A percentile compares a stretch with the other conserved stretches of the same genome.
Conservation (phyloP, 2,113 vertebrate genomes). For the Glaucidium brasilianum region DNA sequence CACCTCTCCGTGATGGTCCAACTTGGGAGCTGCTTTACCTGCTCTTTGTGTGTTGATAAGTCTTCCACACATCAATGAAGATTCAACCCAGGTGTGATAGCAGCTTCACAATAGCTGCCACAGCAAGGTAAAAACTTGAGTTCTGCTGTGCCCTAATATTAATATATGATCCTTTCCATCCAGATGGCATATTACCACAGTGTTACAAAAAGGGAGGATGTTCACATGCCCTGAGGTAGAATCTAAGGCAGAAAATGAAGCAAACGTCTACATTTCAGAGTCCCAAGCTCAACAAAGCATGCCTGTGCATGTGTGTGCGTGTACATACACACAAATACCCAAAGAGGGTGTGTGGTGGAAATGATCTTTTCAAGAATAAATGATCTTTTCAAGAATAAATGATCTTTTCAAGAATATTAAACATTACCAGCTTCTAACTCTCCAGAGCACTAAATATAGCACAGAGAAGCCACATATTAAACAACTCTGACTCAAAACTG, state of each 20-base stretch:
- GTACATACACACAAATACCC: accelerated
- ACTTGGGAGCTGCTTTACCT: neutral
- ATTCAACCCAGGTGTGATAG: neutral
- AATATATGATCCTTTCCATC: neutral
- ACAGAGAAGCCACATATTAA: neutral
- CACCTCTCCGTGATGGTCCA: accelerated
- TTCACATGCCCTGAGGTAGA: neutral
- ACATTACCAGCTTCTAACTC: neutral
- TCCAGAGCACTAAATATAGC: neutral
- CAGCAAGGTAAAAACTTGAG: neutral
- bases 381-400: no score
- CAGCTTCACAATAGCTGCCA: neutral
- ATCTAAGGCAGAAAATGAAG: neutral
- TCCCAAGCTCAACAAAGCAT: neutral
- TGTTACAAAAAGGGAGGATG: neutral
- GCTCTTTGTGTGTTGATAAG: neutral
- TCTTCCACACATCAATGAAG: neutral
- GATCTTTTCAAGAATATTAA: neutral
- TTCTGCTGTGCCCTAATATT: neutral
- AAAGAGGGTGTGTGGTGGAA: neutral
- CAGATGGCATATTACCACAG: neutral
- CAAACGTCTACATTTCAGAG: neutral
- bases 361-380: neutral
- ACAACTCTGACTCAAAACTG: neutral
- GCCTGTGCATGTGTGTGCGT: neutral